Conservation (phyloP, 1,140 invertebrate genomes). For the Radopholus similis region DNA sequence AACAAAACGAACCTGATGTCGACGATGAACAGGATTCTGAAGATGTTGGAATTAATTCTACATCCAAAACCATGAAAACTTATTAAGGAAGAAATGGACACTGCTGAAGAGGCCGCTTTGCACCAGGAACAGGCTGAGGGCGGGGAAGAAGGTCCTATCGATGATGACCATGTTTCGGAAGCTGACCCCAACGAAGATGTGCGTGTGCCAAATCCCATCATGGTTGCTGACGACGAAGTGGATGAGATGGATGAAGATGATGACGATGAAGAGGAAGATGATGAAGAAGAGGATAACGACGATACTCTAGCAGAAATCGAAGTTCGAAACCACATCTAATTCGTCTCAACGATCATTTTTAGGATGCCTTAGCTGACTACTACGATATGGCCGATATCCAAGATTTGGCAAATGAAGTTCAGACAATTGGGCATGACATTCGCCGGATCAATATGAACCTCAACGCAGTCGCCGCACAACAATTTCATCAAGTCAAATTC, state of each 20-base stretch:
- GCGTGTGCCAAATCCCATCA: not conserved
- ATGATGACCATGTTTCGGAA: slow-evolving; percentile 10
- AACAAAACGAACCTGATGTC: not conserved
- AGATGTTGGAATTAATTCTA: slow-evolving; percentile 13
- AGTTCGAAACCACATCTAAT: not conserved
- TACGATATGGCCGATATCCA: slow-evolving; percentile 15
- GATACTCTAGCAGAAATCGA: slow-evolving; percentile 2
- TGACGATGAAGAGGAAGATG: slow-evolving; percentile 30
- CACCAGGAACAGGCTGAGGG: slow-evolving; percentile 22
- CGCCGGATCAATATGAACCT: slow-evolving; percentile 2
- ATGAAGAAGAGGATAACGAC: slow-evolving; percentile 6
- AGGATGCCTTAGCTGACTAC: slow-evolving; percentile 37
- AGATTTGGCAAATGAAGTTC: slow-evolving; percentile 26
- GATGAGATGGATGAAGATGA: slow-evolving; percentile 39
- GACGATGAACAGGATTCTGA: slow-evolving; percentile 33
- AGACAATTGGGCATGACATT: not conserved
- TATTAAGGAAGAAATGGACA: slow-evolving; percentile 30
- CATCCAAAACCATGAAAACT: not conserved
- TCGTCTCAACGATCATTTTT: not conserved
- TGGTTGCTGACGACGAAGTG: slow-evolving; percentile 21
- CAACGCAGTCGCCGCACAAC: not conserved
- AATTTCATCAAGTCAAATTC: slow-evolving; percentile 15
- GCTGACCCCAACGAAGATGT: slow-evolving; percentile 20
- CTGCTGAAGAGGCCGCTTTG: slow-evolving; percentile 21
- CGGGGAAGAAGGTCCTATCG: slow-evolving; percentile 28